Base-by-base conservation (phyloP, 92 coral and sea anemone species). In the Parazoanthus swiftii region DNA sequence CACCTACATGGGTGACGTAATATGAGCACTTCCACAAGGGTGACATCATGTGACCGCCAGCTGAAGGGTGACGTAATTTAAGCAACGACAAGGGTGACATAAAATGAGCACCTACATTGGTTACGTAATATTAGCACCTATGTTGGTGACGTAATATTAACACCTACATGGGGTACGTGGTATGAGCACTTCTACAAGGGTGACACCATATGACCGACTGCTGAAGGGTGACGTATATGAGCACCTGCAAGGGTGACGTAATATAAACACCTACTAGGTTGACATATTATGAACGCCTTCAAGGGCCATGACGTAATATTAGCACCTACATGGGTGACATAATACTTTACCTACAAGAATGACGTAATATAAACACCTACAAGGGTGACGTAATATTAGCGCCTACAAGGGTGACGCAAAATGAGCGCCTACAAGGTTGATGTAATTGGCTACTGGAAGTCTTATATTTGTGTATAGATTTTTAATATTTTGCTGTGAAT, bases 351-450 rank as follows among this genome's bases (percentile, higher is more conserved):
- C 51, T 48, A 33, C 13, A 10, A 46, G 71, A 26, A 1, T 18
- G 26, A 65, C 50, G 10, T 1, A 46, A 92, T 84, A 59, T 95
- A 88, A 20, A 95, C 98, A 11, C 94, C 98, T 93, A n/a, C 71
- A 26, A 14, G 13, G 63, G 14, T 20, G 21, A 65, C 15, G 63
- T 18, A 18, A 43, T 15, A 9, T 35, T 8, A 71, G 76, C 26
- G 6, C 76, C 26, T n/a, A 2, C 29, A 8, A 46, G 10, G 50
- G 50, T 46, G 8, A 46, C 11, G 51, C 1, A 48, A 48, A 7
- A 48, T 48, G 11, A 48, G 1, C 51, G 1, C 11, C 51, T 48
- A 6, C 51, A 48, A 48, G 72, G 72, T 1, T 20, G 26, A 66
- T 10, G 51, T 7, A 48, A 6, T 48, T 48, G 51, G 11, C 25